Conservation (phyloP, 2,888 invertebrate species). For the Dynastes tityus region DNA sequence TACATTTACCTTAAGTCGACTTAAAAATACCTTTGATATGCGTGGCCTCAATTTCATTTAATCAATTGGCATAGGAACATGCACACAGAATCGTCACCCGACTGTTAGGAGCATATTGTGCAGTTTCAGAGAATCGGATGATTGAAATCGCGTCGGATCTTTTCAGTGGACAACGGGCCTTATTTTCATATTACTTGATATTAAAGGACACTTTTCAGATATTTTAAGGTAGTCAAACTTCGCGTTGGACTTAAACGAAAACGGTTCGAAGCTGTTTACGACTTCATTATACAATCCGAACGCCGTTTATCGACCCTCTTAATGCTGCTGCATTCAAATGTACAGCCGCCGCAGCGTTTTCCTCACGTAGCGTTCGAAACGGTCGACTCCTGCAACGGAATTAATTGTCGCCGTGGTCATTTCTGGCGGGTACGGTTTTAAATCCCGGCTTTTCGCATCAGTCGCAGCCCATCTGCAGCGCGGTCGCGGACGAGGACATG, state of each 20-base stretch:
- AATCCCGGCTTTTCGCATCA: constrained; percentile 17
- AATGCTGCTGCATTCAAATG: constrained; percentile 22
- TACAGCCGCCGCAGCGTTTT: constrained; percentile 16
- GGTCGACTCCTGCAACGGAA: constrained; percentile 36
- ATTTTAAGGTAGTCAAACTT: not conserved
- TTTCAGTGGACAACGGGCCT: too few relatives aligned
- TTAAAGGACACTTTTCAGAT: not conserved
- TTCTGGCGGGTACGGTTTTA: constrained; percentile 31
- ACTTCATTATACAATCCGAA: constrained; percentile 17
- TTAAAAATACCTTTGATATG: too few relatives aligned
- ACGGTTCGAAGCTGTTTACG: constrained; percentile 23
- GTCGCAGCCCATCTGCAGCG: constrained; percentile 32
- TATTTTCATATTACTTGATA: not conserved
- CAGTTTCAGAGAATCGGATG: too few relatives aligned
- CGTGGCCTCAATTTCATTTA: too few relatives aligned
- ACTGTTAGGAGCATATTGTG: too few relatives aligned
- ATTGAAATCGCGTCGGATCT: too few relatives aligned
- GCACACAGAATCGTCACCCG: too few relatives aligned
- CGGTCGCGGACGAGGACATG: constrained; percentile 9
- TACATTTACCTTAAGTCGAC: too few relatives aligned
- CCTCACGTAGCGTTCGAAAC: constrained; percentile 16
- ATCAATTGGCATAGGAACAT: too few relatives aligned
- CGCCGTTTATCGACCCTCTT: constrained; percentile 20
- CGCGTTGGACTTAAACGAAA: not conserved
- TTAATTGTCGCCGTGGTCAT: constrained; percentile 38